Evolutionary conservation across 1,140 invertebrate species (phyloP).

Genomic region (Sminthurinus signatus): DNA sequence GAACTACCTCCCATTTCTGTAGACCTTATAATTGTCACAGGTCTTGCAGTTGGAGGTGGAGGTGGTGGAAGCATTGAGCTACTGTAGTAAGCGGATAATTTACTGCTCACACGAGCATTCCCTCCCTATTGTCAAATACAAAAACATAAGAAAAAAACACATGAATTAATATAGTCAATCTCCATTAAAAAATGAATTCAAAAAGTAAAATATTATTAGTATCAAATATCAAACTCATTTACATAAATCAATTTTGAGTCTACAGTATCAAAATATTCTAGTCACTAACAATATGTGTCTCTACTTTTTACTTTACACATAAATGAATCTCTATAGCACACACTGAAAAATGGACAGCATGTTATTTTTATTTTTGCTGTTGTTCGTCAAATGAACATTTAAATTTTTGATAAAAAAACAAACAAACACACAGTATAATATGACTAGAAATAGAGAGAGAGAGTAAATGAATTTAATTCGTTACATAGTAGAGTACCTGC

Average conservation of each 20-base stretch:
- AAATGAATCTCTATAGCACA: too few relatives aligned
- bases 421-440: neutral
- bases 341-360: too few relatives aligned
- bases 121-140: conserved; percentile 24
- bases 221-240: too few relatives aligned
- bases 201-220: too few relatives aligned
- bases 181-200: too few relatives aligned
- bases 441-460: too few relatives aligned
- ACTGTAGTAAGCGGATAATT: conserved; percentile 76
- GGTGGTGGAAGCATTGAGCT: conserved; percentile 87
- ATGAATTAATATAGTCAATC: too few relatives aligned
- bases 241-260: too few relatives aligned
- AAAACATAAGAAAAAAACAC: too few relatives aligned
- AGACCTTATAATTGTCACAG: conserved; percentile 88
- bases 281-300: neutral
- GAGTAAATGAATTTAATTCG: neutral
- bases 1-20: conserved; percentile 55
- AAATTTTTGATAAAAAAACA: neutral
- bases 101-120: conserved; percentile 43
- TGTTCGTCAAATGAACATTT: neutral
- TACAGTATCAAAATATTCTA: too few relatives aligned
- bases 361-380: too few relatives aligned
- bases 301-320: too few relatives aligned
- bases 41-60: conserved; percentile 71
- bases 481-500: conserved; percentile 54